Base-by-base conservation (phyloP, 2,113 vertebrate species). In the Plotosus lineatus region DNA sequence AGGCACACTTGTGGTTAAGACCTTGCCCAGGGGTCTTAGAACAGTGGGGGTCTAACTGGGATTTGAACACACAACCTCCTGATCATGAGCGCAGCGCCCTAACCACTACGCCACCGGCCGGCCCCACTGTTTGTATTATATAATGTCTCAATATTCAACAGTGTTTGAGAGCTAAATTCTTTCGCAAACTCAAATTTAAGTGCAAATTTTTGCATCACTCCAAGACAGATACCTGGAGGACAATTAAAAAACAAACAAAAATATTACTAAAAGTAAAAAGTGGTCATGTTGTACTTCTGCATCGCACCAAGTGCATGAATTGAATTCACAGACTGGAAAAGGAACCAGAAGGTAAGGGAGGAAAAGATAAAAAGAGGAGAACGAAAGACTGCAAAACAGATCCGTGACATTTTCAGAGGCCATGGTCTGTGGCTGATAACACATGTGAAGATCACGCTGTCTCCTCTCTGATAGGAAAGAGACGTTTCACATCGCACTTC, bases 391-490 rank as follows among this genome's bases (percentile, higher is more conserved):
- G 53, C 11, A 8, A 68, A 72, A 80, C 66, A 72, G 40, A 68
- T 72, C 51, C 51, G 78, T 80, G 66, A 80, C 66, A 72, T 80
- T 80, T 71, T 72, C 40, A 72, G 78, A 60, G 66, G 66, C 40
- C 51, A n/a, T 53, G 51, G 53, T 58, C 66, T 80, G 26, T 48
- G 53, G 40, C 53, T 80, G 66, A 72, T 80, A 80, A 79, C 66
- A 26, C 15, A 55, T 26, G 28, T 8, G 26, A 44, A 58, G 66
- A 60, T 71, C 40, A 40, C 17, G 53, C 55, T 31, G 40, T 79
- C 38, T 58, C 8, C 51, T 80, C 36, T 46, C 51, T 72, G 65
- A 80, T 80, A 36, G 66, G 38, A 72, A 14, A 78, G 46, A 69
- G 40, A 10, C 78, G 60, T 80, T 72, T 80, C 40, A 58, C 38